Base-by-base conservation (phyloP, 1,140 invertebrate genomes). In the Drosophila cardini region DNA sequence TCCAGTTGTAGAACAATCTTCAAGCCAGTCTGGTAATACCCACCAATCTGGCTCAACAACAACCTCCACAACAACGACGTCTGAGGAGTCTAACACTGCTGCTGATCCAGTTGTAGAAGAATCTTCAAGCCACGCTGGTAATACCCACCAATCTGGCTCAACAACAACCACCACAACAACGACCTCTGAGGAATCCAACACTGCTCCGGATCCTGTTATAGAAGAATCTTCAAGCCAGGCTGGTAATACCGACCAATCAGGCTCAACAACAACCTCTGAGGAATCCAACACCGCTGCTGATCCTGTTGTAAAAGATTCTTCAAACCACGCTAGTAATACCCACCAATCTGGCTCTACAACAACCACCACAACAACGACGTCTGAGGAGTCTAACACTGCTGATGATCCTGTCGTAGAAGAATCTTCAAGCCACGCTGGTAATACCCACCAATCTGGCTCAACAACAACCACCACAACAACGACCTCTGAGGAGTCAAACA, bases 301-400 rank as follows among this genome's bases (percentile, higher is more conserved):
- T 7, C 16, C 63, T 16, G 30, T 34, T 56, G 63, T 40, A 5
- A 32, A 45, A 48, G 63, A 15, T 3, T 4, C 4, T 10, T 26
- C 45, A 4, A 48, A 11, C 2, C 13, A 43, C 4, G 15, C 42
- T 7, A 38, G 62, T 1, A 34, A 34, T 48, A 21, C 62, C 6
- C 15, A n/a, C 11, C 52, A 67, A 8, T 63, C 61, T 10, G 36
- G 46, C 13, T 52, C 52, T 1, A 36, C 63, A 10, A 56, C 43
- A 7, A 67, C 63, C 2, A 52, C 64, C 0, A 58, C 55, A 9
- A 56, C 65, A 56, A 56, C 34, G 4, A 55, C 32, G 4, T n/a
- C n/a, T n/a, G n/a, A n/a, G n/a, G n/a, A n/a, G n/a, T n/a, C n/a
- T n/a, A n/a, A n/a, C n/a, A n/a, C n/a, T n/a, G n/a, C n/a, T n/a